Conservation (phyloP, 2,797 vertebrate genomes). For the Philypnodon macrostomus region DNA sequence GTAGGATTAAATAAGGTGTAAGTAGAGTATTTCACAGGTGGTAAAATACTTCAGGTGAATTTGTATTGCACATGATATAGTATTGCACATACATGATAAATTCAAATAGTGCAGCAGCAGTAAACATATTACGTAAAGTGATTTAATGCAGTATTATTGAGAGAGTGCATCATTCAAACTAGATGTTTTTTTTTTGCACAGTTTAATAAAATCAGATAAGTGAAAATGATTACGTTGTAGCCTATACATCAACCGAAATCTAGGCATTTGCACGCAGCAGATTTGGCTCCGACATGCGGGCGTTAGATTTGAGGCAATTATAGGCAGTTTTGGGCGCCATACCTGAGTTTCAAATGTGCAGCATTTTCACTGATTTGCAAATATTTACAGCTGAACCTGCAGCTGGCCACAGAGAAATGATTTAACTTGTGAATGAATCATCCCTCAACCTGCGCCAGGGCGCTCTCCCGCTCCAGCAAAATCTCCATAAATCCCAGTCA, state of each 20-base stretch:
- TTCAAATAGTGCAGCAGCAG: too few species aligned
- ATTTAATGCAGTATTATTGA: too few species aligned
- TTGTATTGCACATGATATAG: too few species aligned
- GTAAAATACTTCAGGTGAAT: too few species aligned
- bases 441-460: constrained; percentile 35
- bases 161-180: too few species aligned
- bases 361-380: constrained; percentile 47
- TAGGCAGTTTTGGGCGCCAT: constrained; percentile 24
- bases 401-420: constrained; percentile 67
- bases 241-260: background rate
- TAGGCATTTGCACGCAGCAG: background rate
- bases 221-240: constrained; percentile 15
- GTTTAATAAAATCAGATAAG: constrained; percentile 3
- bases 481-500: constrained; percentile 65
- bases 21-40: too few species aligned
- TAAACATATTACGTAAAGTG: too few species aligned
- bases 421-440: constrained; percentile 71
- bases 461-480: constrained; percentile 44
- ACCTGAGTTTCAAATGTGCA: constrained; percentile 40
- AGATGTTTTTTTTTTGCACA: too few species aligned
- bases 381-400: constrained; percentile 72
- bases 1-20: too few species aligned
- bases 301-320: constrained; percentile 27
- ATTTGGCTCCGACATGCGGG: constrained; percentile 31
- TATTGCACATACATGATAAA: too few species aligned